Conservation (phyloP, 2,113 vertebrate genomes). For the Perca flavescens region DNA sequence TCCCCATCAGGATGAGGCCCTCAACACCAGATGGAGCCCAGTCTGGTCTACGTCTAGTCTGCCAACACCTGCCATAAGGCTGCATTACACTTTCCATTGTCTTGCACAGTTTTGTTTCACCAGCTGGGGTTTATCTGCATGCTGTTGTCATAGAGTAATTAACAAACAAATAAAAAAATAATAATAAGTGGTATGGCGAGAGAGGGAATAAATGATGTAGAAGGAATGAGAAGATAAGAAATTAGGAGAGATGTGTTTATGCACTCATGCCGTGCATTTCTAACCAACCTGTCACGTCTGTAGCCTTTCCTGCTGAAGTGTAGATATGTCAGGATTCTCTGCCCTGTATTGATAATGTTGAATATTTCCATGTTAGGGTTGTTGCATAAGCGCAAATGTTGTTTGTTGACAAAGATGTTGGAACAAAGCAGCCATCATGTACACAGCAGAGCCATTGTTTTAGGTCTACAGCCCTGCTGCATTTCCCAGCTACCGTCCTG, state of each 20-base stretch:
- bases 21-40: constrained; percentile 85
- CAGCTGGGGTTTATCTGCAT: constrained; percentile 19
- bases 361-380: constrained; percentile 36
- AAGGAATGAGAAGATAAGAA: constrained; percentile 10
- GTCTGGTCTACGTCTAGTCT: constrained; percentile 80
- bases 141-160: not conserved
- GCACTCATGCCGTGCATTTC: constrained; percentile 40
- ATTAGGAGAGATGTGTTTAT: constrained; percentile 26
- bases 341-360: constrained; percentile 30
- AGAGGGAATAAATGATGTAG: constrained; percentile 4
- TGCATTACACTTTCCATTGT: constrained; percentile 72
- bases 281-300: constrained; percentile 60
- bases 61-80: constrained; percentile 82
- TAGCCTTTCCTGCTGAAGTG: constrained; percentile 46
- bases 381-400: constrained; percentile 10
- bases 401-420: constrained; percentile 25
- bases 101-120: constrained; percentile 36
- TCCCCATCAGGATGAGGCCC: constrained; percentile 78
- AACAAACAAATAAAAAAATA: not conserved
- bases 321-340: constrained; percentile 49
- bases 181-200: not conserved
- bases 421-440: constrained; percentile 38
- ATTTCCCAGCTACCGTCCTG: constrained; percentile 47
- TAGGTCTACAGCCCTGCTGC: constrained; percentile 51
- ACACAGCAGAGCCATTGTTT: constrained; percentile 59